These are phyloP conservation scores for Rotaria macrura DNA, from an alignment of 2,888 invertebrate genomes.

Conservation along the genomic window DNA sequence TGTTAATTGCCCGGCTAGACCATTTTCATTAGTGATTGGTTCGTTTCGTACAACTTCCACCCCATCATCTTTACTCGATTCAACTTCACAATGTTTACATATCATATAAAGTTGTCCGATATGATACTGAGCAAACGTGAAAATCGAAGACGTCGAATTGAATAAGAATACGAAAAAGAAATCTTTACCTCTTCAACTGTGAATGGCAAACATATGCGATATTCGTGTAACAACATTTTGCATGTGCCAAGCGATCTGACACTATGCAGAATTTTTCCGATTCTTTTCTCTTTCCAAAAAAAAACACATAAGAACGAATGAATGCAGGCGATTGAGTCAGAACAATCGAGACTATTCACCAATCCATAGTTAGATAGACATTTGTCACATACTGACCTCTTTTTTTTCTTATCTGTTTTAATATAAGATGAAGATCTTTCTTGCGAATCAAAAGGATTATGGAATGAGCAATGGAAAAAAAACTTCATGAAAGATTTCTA, in stretches of 20 bases:
- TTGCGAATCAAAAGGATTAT: too few species aligned
- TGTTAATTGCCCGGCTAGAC: conserved; percentile 75
- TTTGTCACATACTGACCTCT: not conserved
- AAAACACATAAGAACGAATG: not conserved
- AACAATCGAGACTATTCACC: not conserved
- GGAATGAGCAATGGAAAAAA: too few species aligned
- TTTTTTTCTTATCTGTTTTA: not conserved
- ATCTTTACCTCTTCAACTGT: conserved; percentile 73
- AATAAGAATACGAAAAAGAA: too few species aligned
- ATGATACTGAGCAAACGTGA: conserved; percentile 71
- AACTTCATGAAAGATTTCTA: too few species aligned
- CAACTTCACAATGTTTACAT: conserved; percentile 78
- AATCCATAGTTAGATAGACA: not conserved
- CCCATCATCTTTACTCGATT: conserved; percentile 76
- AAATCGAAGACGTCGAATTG: too few species aligned
- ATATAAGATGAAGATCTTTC: too few species aligned
- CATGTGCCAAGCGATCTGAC: not conserved
- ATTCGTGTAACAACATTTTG: conserved; percentile 72
- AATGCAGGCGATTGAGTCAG: not conserved
- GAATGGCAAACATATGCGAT: conserved; percentile 80
- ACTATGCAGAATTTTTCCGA: not conserved
- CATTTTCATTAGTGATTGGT: conserved; percentile 64
- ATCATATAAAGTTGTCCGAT: conserved; percentile 89
- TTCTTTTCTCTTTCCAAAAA: not conserved
- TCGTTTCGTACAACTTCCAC: conserved; percentile 78